A percentile compares a stretch with the other conserved stretches of the same genome.
These are phyloP conservation scores for Solenopsis fugax DNA, from an alignment of 1,140 invertebrate species.

Conservation along the genomic window DNA sequence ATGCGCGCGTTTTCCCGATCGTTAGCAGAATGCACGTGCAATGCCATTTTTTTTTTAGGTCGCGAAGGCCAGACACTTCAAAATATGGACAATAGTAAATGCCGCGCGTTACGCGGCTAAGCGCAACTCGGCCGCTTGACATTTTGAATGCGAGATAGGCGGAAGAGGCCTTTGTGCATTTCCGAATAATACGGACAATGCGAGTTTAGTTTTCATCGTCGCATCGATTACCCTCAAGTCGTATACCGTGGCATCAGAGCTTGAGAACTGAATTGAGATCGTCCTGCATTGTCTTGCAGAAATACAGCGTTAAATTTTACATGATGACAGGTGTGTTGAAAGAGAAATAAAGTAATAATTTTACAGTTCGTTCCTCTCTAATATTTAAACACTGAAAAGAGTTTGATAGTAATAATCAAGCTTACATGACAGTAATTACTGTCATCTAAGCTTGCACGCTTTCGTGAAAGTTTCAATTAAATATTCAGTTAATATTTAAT, in stretches of 20 bases:
- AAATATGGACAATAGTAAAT: slow-evolving; percentile 49
- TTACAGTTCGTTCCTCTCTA: background rate
- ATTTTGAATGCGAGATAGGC: slow-evolving; percentile 27
- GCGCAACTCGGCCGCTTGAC: slow-evolving; percentile 19
- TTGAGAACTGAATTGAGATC: background rate
- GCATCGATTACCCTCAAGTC: slow-evolving; percentile 2
- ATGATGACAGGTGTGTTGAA: background rate
- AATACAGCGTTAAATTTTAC: background rate
- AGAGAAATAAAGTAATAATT: background rate
- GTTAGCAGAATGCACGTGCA: slow-evolving; percentile 5
- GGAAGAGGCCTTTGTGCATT: slow-evolving; percentile 20
- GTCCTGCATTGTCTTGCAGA: background rate
- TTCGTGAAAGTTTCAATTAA: too few relatives aligned
- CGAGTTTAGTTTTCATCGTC: slow-evolving; percentile 38
- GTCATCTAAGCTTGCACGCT: too few relatives aligned
- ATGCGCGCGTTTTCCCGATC: slow-evolving; percentile 11
- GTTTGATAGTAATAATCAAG: too few relatives aligned
- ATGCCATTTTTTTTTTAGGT: slow-evolving; percentile 35
- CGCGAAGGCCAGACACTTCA: slow-evolving; percentile 45
- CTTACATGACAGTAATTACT: too few relatives aligned
- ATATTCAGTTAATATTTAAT: too few relatives aligned
- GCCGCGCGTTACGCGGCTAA: slow-evolving; percentile 5
- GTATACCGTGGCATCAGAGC: background rate
- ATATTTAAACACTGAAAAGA: background rate
- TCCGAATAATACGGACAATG: slow-evolving; percentile 21